Evolutionary conservation across 2,113 vertebrate species (phyloP).

Genomic region (Charadrius vociferus): DNA sequence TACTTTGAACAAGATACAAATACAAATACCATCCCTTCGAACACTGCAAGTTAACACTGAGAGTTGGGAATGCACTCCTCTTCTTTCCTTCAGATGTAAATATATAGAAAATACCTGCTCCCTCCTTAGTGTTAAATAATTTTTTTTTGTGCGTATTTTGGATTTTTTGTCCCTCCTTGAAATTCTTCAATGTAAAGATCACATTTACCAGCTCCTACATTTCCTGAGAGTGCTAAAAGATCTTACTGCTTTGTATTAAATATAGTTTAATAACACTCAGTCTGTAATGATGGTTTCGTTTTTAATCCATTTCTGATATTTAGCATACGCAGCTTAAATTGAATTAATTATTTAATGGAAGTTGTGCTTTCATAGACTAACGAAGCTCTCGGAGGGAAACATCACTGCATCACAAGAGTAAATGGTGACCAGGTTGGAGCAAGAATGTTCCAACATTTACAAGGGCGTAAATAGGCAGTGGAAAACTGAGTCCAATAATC

Average conservation of each 20-base stretch:
- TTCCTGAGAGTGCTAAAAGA: not conserved
- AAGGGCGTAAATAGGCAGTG: not conserved
- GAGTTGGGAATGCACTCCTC: accelerated
- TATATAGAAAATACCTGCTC: not conserved
- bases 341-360: not conserved
- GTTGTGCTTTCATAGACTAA: not conserved
- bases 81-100: not conserved
- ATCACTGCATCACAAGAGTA: not conserved
- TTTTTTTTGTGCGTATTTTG: not conserved
- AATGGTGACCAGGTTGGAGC: not conserved
- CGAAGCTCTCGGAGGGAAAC: not conserved
- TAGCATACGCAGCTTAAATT: not conserved
- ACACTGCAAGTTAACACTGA: no score
- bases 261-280: not conserved
- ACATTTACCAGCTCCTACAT: not conserved
- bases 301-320: not conserved
- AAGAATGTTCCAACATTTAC: not conserved
- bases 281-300: not conserved
- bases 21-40: not conserved
- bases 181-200: not conserved
- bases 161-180: not conserved
- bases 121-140: not conserved
- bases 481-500: not conserved
- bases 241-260: not conserved
- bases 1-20: not conserved